A percentile compares a stretch with the other conserved stretches of the same genome.
phyloP scores from a whole-genome alignment of 1,140 invertebrate genomes.

The Fopius arisanus region DNA sequence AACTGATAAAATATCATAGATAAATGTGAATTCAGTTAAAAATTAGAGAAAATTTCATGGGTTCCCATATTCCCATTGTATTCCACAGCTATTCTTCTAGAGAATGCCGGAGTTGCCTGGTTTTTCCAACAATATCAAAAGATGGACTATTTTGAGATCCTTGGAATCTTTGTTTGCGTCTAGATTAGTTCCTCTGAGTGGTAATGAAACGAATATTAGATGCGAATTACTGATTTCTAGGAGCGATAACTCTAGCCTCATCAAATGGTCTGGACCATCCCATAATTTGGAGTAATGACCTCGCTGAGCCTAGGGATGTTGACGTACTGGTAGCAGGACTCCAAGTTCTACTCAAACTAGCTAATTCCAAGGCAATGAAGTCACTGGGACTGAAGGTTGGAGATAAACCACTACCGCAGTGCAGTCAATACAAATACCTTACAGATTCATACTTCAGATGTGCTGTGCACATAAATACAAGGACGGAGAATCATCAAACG shows the following conservation, averaged over 20 bases:
- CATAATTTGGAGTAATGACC: slow-evolving; percentile 69
- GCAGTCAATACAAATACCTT: slow-evolving; percentile 36
- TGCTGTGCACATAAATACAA: slow-evolving; percentile 56
- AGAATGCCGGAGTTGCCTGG: no score
- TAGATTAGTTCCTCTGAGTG: no score
- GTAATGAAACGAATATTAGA: no score
- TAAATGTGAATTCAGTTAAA: no score
- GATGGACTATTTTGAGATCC: no score
- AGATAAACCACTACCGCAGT: slow-evolving; percentile 31
- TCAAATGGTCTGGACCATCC: slow-evolving; percentile 67
- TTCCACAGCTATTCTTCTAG: no score
- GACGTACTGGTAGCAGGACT: slow-evolving; percentile 59
- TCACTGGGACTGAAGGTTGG: slow-evolving; percentile 41
- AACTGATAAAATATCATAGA: no score
- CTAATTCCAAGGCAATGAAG: slow-evolving; percentile 44
- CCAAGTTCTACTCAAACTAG: slow-evolving; percentile 44
- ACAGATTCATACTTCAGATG: slow-evolving; percentile 69
- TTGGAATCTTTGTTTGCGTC: no score
- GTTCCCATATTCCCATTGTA: no score
- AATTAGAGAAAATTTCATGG: no score
- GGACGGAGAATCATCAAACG: slow-evolving; percentile 67
- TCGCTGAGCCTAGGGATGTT: slow-evolving; percentile 59
- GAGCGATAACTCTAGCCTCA: slow-evolving; percentile 61
- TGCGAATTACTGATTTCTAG: slow-evolving; percentile 49
- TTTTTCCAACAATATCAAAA: no score